Base-by-base conservation (phyloP, 2,113 vertebrate genomes). In the Madoqua kirkii region DNA sequence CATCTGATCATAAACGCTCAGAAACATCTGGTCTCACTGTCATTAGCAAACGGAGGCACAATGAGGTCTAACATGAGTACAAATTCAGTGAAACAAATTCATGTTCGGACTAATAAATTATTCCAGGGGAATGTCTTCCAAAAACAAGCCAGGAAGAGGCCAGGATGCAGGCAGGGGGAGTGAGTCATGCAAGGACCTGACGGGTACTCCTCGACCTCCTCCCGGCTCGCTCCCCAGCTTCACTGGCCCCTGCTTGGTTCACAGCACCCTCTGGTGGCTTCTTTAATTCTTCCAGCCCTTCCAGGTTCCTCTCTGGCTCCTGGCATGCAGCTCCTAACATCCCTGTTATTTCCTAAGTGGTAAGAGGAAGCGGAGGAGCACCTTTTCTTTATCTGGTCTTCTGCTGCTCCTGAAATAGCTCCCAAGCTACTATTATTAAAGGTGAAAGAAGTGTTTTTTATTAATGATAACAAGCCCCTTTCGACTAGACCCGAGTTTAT, bases 231-330 rank as follows among this genome's bases (percentile, higher is more conserved):
- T 59, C 1, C 43, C 33, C 17, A 2, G 45, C 45, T 36, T 52
- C 15, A 31, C 33, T 36, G 11, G 12, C 1, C 10, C 89, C n/a
- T 33, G 29, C n/a, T 64, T 43, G 62, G 94, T 81, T 57, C 29
- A 89, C 54, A 64, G 90, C 94, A 59, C 96, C 96, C 91, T 64
- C 87, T 92, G 89, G 92, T 50, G 97, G 89, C 90, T 52, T 50
- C 74, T 67, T 21, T n/a, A 52, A 36, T 48, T n/a, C 67, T 40
- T 21, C 5, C 55, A 17, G 11, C 16, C 57, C 23, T 6, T 21
- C 4, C 13, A 86, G 21, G 14, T 17, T n/a, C 64, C 55, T 64
- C 57, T 3, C 36, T 3, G 25, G 74, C 0, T 16, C 50, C 36
- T 3, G 25, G 59, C 2, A 14, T 6, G 3, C 3, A 3, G 43